These are phyloP conservation scores for Festucalex cinctus DNA, from an alignment of 2,113 vertebrate genomes.

Conservation along the genomic window DNA sequence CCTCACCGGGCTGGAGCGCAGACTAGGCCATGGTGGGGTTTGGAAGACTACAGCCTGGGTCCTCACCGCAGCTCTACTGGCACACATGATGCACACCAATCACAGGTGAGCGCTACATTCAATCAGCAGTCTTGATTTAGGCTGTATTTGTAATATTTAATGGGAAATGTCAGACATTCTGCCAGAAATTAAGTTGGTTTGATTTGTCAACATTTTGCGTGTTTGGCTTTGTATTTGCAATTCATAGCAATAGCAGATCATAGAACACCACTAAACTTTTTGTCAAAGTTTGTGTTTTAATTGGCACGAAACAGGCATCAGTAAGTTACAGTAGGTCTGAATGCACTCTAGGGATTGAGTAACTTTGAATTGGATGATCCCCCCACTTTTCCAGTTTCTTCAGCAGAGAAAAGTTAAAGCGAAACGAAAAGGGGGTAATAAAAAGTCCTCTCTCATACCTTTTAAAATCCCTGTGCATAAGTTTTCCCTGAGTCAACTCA, in stretches of 20 bases:
- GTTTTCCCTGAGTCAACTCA: slow-evolving; percentile 63
- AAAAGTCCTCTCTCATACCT: slow-evolving; percentile 34
- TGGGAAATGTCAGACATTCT: neutral
- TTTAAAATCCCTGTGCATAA: slow-evolving; percentile 49
- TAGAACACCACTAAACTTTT: neutral
- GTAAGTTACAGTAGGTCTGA: neutral
- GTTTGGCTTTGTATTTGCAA: neutral
- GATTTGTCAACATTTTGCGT: neutral
- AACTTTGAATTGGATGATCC: slow-evolving; percentile 1
- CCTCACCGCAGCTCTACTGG: slow-evolving; percentile 74
- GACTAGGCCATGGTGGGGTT: slow-evolving; percentile 49
- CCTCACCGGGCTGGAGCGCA: slow-evolving; percentile 47
- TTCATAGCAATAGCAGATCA: slow-evolving; percentile 5
- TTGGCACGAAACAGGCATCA: neutral
- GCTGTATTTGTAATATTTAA: neutral
- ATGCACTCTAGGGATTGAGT: neutral
- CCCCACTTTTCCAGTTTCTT: slow-evolving; percentile 12
- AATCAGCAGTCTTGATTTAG: slow-evolving; percentile 5
- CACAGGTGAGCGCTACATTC: slow-evolving; percentile 76
- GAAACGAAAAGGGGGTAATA: slow-evolving; percentile 13
- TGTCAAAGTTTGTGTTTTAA: slow-evolving; percentile 4
- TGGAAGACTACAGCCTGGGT: slow-evolving; percentile 78
- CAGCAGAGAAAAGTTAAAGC: slow-evolving; percentile 30
- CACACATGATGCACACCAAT: slow-evolving; percentile 78
- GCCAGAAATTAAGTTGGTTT: neutral